Conservation (phyloP, 2,888 invertebrate genomes). For the Drosophila sordidapex region DNA sequence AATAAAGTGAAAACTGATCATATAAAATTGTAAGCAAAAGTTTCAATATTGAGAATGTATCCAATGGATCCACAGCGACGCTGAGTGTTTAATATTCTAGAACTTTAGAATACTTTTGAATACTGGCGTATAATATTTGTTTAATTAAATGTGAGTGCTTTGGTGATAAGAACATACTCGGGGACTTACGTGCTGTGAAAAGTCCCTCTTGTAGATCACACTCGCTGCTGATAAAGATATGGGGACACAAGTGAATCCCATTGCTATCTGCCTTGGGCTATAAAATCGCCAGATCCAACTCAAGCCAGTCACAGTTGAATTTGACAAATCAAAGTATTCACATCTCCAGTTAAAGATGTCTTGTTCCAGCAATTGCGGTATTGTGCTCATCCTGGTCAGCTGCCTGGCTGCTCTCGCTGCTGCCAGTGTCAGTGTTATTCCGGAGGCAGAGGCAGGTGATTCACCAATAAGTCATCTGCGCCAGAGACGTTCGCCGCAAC, state of each 20-base stretch:
- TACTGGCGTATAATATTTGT: background rate
- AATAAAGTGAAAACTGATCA: too few relatives aligned
- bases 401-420: slow-evolving; percentile 32
- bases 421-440: background rate
- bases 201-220: slow-evolving; percentile 11
- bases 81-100: background rate
- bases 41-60: too few relatives aligned
- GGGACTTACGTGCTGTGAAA: slow-evolving; percentile 13
- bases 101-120: background rate
- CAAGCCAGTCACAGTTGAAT: slow-evolving; percentile 20
- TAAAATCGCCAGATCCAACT: slow-evolving; percentile 17
- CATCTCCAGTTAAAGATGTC: slow-evolving; percentile 43
- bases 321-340: slow-evolving; percentile 11
- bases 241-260: too few relatives aligned
- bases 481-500: slow-evolving; percentile 18
- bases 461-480: background rate
- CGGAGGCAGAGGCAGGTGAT: background rate
- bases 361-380: slow-evolving; percentile 22
- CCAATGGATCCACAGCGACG: too few relatives aligned
- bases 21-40: too few relatives aligned
- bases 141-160: background rate
- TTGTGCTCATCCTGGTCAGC: slow-evolving; percentile 44
- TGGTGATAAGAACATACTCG: slow-evolving; percentile 16
- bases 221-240: background rate
- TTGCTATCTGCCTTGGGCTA: slow-evolving; percentile 14